A percentile compares a stretch with the other conserved stretches of the same genome.
Evolutionary conservation across 2,113 vertebrate species (phyloP).

Genomic region (Clarias magur): DNA sequence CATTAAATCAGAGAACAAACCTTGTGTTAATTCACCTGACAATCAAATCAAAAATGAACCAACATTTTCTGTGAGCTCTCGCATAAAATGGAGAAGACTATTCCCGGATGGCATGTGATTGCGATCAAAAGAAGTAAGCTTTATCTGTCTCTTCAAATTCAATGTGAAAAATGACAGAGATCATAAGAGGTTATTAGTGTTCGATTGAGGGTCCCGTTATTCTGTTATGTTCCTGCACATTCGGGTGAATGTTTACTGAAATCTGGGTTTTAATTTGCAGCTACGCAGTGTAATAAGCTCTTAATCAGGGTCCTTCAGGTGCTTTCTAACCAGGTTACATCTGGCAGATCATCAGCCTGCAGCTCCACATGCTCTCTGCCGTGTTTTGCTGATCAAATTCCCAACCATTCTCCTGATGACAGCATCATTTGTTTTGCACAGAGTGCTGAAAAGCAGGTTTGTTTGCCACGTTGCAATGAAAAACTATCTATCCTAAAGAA

Average conservation of each 20-base stretch:
- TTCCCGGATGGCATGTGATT: constrained; percentile 1
- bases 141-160: neutral
- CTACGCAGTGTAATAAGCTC: constrained; percentile 47
- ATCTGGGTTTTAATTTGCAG: constrained; percentile 55
- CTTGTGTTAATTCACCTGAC: constrained; percentile 25
- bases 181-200: neutral
- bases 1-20: constrained; percentile 48
- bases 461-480: constrained; percentile 40
- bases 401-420: constrained; percentile 46
- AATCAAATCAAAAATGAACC: constrained; percentile 40
- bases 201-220: neutral
- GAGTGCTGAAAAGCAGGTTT: constrained; percentile 41
- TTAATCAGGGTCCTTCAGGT: constrained; percentile 56
- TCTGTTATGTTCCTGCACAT: constrained; percentile 41
- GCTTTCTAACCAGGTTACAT: constrained; percentile 53
- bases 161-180: constrained; percentile 7
- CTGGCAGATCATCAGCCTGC: constrained; percentile 51
- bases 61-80: constrained; percentile 28
- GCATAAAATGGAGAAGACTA: constrained; percentile 9
- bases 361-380: constrained; percentile 46
- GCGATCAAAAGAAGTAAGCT: neutral
- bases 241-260: constrained; percentile 42
- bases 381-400: constrained; percentile 50
- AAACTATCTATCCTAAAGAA: constrained; percentile 21
- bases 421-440: constrained; percentile 52